phyloP scores from a whole-genome alignment of 2,888 invertebrate genomes.

The Gastrophysa polygoni region DNA sequence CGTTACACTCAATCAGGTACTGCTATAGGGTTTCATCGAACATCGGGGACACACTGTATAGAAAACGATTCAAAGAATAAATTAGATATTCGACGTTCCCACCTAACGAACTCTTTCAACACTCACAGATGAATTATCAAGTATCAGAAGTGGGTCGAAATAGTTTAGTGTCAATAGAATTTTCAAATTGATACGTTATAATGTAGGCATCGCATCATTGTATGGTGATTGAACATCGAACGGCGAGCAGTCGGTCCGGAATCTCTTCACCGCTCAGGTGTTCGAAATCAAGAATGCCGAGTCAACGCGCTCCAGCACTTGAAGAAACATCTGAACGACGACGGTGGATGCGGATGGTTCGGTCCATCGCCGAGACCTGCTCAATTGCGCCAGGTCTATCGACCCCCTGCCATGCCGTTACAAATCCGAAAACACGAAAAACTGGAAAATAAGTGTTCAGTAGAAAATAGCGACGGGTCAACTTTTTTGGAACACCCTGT shows the following conservation, averaged over 20 bases:
- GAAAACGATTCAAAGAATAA: background rate
- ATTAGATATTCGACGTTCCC: background rate
- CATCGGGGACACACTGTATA: too few relatives aligned
- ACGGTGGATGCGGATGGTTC: slow-evolving; percentile 21
- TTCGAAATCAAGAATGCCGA: slow-evolving; percentile 29
- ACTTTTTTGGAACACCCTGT: too few relatives aligned
- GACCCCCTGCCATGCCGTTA: too few relatives aligned
- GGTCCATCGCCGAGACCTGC: slow-evolving; percentile 3
- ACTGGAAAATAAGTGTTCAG: too few relatives aligned
- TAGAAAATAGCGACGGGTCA: too few relatives aligned
- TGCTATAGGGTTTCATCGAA: too few relatives aligned
- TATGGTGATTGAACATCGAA: slow-evolving; percentile 30
- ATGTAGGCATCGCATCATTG: slow-evolving; percentile 33
- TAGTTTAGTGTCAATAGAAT: slow-evolving; percentile 11
- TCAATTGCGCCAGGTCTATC: slow-evolving; percentile 14
- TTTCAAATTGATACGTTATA: slow-evolving; percentile 17
- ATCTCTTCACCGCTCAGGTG: slow-evolving; percentile 36
- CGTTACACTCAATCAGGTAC: too few relatives aligned
- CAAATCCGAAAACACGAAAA: too few relatives aligned
- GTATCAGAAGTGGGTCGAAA: slow-evolving; percentile 11
- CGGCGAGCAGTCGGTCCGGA: slow-evolving; percentile 29
- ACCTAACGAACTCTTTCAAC: background rate
- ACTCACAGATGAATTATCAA: background rate
- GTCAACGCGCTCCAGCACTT: slow-evolving; percentile 29
- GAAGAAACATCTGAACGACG: slow-evolving; percentile 18